Evolutionary conservation across 2,113 vertebrate species (phyloP).

Genomic region (Malaclemys terrapin): DNA sequence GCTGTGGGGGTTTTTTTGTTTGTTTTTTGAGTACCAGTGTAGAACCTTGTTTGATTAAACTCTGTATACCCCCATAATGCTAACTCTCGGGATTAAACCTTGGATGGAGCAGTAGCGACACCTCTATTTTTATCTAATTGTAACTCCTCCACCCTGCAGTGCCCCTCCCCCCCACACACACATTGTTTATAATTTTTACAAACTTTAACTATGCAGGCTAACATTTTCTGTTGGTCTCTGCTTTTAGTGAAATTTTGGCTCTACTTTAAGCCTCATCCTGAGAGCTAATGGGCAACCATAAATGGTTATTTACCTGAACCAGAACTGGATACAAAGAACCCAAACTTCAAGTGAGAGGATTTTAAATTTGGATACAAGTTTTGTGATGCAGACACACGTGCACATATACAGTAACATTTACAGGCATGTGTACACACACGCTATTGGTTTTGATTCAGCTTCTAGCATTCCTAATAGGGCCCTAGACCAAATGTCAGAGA

Average conservation of each 20-base stretch:
- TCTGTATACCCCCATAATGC: fast-evolving
- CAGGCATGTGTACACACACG: background rate
- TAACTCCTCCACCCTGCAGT: background rate
- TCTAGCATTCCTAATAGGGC: background rate
- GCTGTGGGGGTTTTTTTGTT: too few relatives aligned
- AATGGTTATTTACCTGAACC: background rate
- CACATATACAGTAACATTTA: background rate
- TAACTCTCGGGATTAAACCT: background rate
- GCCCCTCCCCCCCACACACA: too few relatives aligned
- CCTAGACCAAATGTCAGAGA: background rate
- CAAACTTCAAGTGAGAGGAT: background rate
- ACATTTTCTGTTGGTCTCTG: background rate
- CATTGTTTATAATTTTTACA: too few relatives aligned
- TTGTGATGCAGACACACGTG: background rate
- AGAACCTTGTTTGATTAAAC: background rate
- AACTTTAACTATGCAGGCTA: background rate
- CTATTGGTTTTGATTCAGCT: background rate
- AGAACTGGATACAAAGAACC: background rate
- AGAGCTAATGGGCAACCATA: background rate
- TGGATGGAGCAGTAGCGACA: background rate
- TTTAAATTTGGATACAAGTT: background rate
- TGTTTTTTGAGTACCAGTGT: background rate
- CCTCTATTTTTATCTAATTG: background rate
- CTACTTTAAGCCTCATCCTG: background rate
- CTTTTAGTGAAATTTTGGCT: background rate